Evolutionary conservation across 2,888 invertebrate species (phyloP).

Genomic region (Vannuccia rotundouncinata): DNA sequence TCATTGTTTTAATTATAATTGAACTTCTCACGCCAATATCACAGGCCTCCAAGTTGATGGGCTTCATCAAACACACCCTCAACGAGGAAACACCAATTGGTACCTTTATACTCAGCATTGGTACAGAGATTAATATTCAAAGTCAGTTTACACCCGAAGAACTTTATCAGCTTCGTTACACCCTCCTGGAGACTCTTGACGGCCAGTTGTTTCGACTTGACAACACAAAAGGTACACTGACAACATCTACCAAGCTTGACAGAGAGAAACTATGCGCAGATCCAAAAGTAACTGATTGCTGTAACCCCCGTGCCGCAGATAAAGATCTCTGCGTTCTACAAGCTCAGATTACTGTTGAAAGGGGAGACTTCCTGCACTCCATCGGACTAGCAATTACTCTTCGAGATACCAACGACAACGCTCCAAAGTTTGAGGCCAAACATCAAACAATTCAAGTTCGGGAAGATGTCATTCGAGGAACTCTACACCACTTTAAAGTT

Average conservation of each 20-base stretch:
- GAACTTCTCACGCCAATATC: too few species aligned
- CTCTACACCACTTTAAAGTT: constrained; percentile 20
- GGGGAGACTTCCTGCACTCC: not conserved
- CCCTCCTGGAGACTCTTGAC: not conserved
- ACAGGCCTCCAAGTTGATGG: not conserved
- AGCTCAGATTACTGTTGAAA: not conserved
- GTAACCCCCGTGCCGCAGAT: not conserved
- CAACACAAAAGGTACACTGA: not conserved
- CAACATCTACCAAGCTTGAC: not conserved
- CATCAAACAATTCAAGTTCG: constrained; percentile 22
- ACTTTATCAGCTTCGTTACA: not conserved
- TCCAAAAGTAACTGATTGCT: constrained; percentile 3
- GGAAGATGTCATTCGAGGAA: constrained; percentile 2
- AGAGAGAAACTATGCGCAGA: constrained; percentile 30
- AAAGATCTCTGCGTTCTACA: constrained; percentile 29
- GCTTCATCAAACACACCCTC: not conserved
- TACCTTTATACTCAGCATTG: not conserved
- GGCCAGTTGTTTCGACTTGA: not conserved
- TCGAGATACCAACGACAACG: constrained; percentile 25
- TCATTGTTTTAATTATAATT: too few species aligned
- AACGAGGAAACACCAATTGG: not conserved
- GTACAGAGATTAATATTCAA: not conserved
- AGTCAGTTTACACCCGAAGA: not conserved
- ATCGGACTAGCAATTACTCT: not conserved
- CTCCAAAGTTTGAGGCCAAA: not conserved